Evolutionary conservation across 2,113 vertebrate species (phyloP).

Genomic region (Antechinus stuartii): DNA sequence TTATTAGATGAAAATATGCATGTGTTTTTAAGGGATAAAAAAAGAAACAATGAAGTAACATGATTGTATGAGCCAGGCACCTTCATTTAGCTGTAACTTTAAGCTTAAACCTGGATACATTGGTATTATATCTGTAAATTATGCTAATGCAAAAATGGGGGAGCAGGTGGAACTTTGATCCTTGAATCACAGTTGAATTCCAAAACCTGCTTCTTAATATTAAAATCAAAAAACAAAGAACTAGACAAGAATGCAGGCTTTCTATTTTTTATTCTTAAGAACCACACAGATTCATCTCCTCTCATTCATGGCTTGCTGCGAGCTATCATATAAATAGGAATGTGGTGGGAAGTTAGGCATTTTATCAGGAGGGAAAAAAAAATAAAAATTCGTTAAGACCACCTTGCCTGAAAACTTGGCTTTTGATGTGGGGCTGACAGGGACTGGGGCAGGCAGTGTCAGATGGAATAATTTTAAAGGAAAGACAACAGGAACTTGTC

Average conservation of each 20-base stretch:
- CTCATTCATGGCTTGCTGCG: conserved; percentile 77
- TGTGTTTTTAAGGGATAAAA: neutral
- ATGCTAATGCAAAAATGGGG: conserved; percentile 41
- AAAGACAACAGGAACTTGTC: conserved; percentile 87
- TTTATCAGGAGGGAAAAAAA: conserved; percentile 72
- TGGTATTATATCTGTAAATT: conserved; percentile 46
- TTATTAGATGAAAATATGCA: conserved; percentile 13
- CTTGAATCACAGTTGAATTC: conserved; percentile 61
- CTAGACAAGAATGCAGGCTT: conserved; percentile 56
- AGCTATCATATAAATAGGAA: conserved; percentile 81
- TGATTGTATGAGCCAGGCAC: neutral
- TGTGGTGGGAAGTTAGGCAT: conserved; percentile 76
- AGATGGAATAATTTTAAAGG: conserved; percentile 85
- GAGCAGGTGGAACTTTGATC: conserved; percentile 74
- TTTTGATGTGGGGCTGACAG: conserved; percentile 86
- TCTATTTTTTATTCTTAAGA: neutral
- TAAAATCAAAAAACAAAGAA: conserved; percentile 71
- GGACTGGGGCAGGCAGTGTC: conserved; percentile 84
- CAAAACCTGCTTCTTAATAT: conserved; percentile 79
- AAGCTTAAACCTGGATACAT: neutral
- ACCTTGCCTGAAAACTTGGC: conserved; percentile 87
- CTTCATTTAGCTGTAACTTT: neutral
- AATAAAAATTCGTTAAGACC: conserved; percentile 79
- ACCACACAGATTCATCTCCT: conserved; percentile 75
- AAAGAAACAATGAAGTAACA: conserved; percentile 4